Evolutionary conservation across 2,888 invertebrate species (phyloP).

Genomic region (Rhingia campestris): DNA sequence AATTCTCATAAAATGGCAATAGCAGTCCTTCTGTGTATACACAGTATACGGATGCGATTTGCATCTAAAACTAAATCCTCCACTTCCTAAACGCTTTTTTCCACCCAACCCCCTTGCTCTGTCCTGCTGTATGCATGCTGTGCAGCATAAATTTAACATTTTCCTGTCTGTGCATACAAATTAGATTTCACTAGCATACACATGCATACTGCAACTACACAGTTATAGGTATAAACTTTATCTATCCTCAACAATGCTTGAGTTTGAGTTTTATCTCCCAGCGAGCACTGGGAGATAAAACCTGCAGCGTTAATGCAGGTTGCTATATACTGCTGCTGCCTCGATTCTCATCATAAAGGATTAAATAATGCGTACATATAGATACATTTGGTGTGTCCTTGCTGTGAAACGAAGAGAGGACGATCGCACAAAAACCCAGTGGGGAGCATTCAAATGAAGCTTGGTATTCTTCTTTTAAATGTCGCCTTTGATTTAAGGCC

Average conservation of each 20-base stretch:
- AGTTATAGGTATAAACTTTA: conserved; percentile 27
- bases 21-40: conserved; percentile 9
- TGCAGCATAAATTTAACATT: conserved; percentile 58
- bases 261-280: conserved; percentile 48
- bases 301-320: too few relatives aligned
- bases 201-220: background rate
- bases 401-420: background rate
- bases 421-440: background rate
- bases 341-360: conserved; percentile 61
- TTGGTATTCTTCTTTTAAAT: conserved; percentile 16
- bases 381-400: conserved; percentile 49
- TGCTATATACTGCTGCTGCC: conserved; percentile 12
- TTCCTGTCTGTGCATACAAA: conserved; percentile 71
- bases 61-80: conserved; percentile 53
- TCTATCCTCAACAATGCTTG: conserved; percentile 51
- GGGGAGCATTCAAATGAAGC: conserved; percentile 41
- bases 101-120: background rate
- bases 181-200: conserved; percentile 48
- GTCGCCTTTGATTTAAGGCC: conserved; percentile 44
- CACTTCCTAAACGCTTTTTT: background rate
- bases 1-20: conserved; percentile 60
- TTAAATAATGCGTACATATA: conserved; percentile 58
- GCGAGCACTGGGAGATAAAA: conserved; percentile 12
- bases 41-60: conserved; percentile 48
- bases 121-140: background rate